phyloP scores from a whole-genome alignment of 2,797 vertebrate species.

The Rhadinocentrus ornatus region DNA sequence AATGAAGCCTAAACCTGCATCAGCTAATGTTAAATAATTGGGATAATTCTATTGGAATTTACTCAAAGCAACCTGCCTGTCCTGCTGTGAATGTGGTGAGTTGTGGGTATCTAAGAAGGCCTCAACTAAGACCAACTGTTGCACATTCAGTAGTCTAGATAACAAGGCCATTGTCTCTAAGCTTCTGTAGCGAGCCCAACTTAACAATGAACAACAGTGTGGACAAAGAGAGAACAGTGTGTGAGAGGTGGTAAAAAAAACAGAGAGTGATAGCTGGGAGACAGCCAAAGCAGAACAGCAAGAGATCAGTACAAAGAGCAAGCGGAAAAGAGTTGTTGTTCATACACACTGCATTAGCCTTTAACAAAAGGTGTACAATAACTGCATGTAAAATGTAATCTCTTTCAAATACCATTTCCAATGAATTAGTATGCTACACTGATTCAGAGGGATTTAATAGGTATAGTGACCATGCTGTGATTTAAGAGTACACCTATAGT shows the following conservation, averaged over 20 bases:
- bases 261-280: conserved; percentile 22
- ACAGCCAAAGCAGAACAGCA: conserved; percentile 38
- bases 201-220: conserved; percentile 71
- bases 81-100: conserved; percentile 38
- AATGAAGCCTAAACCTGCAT: conserved; percentile 17
- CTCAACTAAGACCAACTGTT: conserved; percentile 61
- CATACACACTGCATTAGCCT: conserved; percentile 11
- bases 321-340: conserved; percentile 17
- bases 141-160: conserved; percentile 63
- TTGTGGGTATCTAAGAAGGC: conserved; percentile 42
- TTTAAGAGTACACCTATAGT: not conserved
- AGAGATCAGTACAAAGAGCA: conserved; percentile 44
- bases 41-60: conserved; percentile 9
- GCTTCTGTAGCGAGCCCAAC: conserved; percentile 61
- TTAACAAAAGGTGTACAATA: conserved; percentile 11
- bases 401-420: not conserved
- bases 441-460: not conserved
- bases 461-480: not conserved
- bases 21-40: conserved; percentile 23
- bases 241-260: conserved; percentile 52
- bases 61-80: conserved; percentile 22
- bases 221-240: conserved; percentile 66
- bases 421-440: not conserved
- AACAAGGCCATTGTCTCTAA: conserved; percentile 72
- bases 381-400: not conserved